Percentiles rank a stretch among this genome's conserved stretches.
phyloP scores from a whole-genome alignment of 2,797 vertebrate genomes.

The Lates japonicus region DNA sequence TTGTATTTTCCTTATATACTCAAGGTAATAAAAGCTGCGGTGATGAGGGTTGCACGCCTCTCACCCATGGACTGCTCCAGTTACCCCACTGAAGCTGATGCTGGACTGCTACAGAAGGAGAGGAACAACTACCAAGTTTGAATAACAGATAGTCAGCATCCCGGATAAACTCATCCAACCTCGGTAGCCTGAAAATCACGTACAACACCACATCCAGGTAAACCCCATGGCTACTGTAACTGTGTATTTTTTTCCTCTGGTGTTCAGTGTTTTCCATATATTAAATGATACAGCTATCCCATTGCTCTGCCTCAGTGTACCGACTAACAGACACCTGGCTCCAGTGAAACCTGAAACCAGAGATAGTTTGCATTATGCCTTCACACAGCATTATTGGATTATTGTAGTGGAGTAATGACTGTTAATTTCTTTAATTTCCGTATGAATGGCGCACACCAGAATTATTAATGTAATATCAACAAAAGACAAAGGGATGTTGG shows the following conservation, averaged over 20 bases:
- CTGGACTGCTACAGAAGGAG: conserved; percentile 99
- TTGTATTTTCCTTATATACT: not conserved
- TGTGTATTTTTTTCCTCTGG: not conserved
- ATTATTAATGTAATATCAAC: conserved; percentile 9
- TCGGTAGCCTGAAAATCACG: conserved; percentile 95
- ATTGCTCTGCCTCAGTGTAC: conserved; percentile 3
- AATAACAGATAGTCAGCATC: conserved; percentile 99
- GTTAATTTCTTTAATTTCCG: conserved; percentile 18
- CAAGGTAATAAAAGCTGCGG: conserved; percentile 98
- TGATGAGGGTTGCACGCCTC: conserved; percentile 97
- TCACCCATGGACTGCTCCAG: conserved; percentile 99
- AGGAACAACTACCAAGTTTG: conserved; percentile 98
- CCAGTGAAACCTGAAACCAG: not conserved
- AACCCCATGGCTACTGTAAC: not conserved
- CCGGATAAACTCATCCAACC: conserved; percentile 99
- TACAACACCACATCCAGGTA: conserved; percentile 97
- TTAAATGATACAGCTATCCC: not conserved
- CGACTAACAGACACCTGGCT: conserved; percentile 9
- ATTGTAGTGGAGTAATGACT: conserved; percentile 28
- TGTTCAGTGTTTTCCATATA: not conserved
- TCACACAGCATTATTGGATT: conserved; percentile 6
- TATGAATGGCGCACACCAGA: not conserved
- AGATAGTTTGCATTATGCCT: conserved; percentile 3
- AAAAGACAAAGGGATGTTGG: conserved; percentile 2
- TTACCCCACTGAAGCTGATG: conserved; percentile 98